Percentiles rank a stretch among this genome's conserved stretches.
These are phyloP conservation scores for Gymnodraco acuticeps DNA, from an alignment of 2,797 vertebrate genomes.

Conservation along the genomic window DNA sequence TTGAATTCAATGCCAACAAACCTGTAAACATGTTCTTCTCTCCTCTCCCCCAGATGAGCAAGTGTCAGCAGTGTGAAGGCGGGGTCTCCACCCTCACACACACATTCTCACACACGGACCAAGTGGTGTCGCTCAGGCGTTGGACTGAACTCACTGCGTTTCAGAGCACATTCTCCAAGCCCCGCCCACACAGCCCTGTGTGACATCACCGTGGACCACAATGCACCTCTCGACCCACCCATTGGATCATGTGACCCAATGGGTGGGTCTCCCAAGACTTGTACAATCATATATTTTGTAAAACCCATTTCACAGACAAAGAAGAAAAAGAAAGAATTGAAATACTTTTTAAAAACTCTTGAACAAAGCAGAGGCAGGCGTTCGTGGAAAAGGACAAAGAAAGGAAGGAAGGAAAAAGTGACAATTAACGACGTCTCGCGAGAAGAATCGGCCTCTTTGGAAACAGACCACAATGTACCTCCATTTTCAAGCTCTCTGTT, in stretches of 20 bases:
- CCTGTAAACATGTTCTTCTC: slow-evolving; percentile 8
- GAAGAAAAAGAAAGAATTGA: slow-evolving; percentile 45
- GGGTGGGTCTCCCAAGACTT: slow-evolving; percentile 20
- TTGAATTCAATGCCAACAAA: background rate
- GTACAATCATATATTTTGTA: slow-evolving; percentile 51
- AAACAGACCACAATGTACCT: slow-evolving; percentile 62
- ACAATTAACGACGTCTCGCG: slow-evolving; percentile 5
- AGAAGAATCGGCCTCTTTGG: slow-evolving; percentile 39
- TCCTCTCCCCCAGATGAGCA: slow-evolving; percentile 90
- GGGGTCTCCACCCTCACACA: background rate
- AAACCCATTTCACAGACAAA: slow-evolving; percentile 35
- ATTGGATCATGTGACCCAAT: slow-evolving; percentile 13
- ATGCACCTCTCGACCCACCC: slow-evolving; percentile 38
- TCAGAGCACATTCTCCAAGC: slow-evolving; percentile 61
- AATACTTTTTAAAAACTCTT: slow-evolving; percentile 51
- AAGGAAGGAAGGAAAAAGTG: slow-evolving; percentile 41
- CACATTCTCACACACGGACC: slow-evolving; percentile 18
- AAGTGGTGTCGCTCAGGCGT: slow-evolving; percentile 28
- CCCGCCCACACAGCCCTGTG: slow-evolving; percentile 14
- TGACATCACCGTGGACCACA: slow-evolving; percentile 38
- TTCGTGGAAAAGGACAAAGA: background rate
- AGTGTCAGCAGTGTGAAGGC: slow-evolving; percentile 92
- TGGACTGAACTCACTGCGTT: slow-evolving; percentile 39
- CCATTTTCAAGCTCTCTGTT: slow-evolving; percentile 57
- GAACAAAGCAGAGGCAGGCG: slow-evolving; percentile 22